Evolutionary conservation across 1,140 invertebrate species (phyloP).

Genomic region (Proales similis): DNA sequence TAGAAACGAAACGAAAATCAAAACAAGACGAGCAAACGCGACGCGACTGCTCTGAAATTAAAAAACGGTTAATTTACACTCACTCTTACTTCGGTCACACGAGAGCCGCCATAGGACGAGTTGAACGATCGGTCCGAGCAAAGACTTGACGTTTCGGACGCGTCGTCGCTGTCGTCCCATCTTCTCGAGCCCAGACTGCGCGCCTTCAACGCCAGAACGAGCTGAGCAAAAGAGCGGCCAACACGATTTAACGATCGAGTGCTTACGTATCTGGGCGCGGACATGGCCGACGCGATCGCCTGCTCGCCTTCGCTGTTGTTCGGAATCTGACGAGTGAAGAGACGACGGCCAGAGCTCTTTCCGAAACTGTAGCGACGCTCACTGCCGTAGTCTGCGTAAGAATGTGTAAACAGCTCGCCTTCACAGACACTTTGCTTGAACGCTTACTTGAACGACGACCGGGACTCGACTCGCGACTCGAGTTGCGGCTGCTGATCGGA

Average conservation of each 20-base stretch:
- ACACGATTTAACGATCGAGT: neutral
- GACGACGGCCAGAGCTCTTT: neutral
- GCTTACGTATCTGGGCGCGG: slow-evolving; percentile 6
- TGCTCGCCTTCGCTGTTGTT: slow-evolving; percentile 12
- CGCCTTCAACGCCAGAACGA: neutral
- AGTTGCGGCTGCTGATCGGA: slow-evolving; percentile 24
- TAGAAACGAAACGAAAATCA: slow-evolving; percentile 46
- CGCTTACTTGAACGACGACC: slow-evolving; percentile 31
- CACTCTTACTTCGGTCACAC: slow-evolving; percentile 69
- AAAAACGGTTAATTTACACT: slow-evolving; percentile 23
- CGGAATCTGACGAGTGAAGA: neutral
- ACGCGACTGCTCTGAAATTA: slow-evolving; percentile 13
- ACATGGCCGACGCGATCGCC: neutral
- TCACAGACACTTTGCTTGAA: too few species aligned
- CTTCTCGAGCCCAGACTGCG: neutral
- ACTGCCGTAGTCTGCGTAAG: slow-evolving; percentile 1
- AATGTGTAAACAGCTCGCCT: neutral
- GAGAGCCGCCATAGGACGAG: slow-evolving; percentile 59
- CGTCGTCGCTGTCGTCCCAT: slow-evolving; percentile 60
- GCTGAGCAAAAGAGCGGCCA: neutral
- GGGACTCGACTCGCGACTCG: slow-evolving; percentile 39
- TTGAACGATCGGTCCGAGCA: slow-evolving; percentile 83
- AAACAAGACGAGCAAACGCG: slow-evolving; percentile 66
- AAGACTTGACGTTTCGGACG: slow-evolving; percentile 83
- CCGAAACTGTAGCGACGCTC: neutral